Evolutionary conservation across 2,113 vertebrate species (phyloP).

Genomic region (Montifringilla adamsi): DNA sequence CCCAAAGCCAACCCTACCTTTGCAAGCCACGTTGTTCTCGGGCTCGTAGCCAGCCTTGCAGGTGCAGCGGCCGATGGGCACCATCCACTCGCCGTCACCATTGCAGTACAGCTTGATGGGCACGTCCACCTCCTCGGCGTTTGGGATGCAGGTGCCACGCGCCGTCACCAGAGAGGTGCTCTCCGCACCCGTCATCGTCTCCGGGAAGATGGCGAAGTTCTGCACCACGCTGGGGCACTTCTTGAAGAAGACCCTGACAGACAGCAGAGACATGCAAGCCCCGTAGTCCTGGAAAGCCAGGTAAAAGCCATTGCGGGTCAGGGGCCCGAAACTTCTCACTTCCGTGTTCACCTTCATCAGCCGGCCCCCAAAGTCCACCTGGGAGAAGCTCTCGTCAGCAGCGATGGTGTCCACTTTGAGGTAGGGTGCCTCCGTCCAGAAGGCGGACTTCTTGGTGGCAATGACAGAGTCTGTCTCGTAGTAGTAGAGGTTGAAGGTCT

Average conservation of each 20-base stretch:
- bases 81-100: conserved; percentile 98
- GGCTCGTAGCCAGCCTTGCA: conserved; percentile 96
- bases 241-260: conserved; percentile 96
- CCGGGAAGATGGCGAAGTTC: conserved; percentile 95
- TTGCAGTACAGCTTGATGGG: conserved; percentile 99
- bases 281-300: conserved; percentile 98
- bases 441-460: conserved; percentile 91
- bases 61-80: conserved; percentile 95
- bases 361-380: conserved; percentile 97
- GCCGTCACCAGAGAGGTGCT: conserved; percentile 97
- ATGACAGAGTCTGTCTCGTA: conserved; percentile 95
- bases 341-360: conserved; percentile 99
- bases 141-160: conserved; percentile 90
- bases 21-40: conserved; percentile 90
- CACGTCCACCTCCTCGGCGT: conserved; percentile 94
- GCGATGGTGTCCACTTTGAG: conserved; percentile 99
- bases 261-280: conserved; percentile 97
- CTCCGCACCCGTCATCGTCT: conserved; percentile 97
- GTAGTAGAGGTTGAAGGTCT: conserved; percentile 99
- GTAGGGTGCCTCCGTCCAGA: conserved; percentile 98
- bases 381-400: conserved; percentile 98
- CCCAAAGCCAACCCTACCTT: conserved; percentile 77
- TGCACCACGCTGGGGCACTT: conserved; percentile 97
- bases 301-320: conserved; percentile 96
- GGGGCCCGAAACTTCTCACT: conserved; percentile 93